A percentile compares a stretch with the other conserved stretches of the same genome.
phyloP scores from a whole-genome alignment of 2,888 invertebrate species.

The Argyra leucocephala region DNA sequence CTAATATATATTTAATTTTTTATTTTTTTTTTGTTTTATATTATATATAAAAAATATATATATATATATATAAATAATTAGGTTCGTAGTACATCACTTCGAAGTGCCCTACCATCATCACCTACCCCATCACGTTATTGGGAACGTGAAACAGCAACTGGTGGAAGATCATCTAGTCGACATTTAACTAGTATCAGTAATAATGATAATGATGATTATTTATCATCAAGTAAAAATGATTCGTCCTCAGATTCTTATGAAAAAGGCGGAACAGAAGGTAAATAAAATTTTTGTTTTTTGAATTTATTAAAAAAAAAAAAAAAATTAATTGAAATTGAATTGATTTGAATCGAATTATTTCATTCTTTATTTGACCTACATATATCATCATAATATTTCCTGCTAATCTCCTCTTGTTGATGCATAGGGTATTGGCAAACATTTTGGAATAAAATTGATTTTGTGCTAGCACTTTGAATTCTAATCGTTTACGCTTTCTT shows the following conservation, averaged over 20 bases:
- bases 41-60: background rate
- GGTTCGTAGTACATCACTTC: slow-evolving; percentile 34
- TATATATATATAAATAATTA: slow-evolving; percentile 21
- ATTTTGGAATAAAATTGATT: too few species aligned
- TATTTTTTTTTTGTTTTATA: background rate
- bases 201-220: slow-evolving; percentile 22
- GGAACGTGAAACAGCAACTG: slow-evolving; percentile 34
- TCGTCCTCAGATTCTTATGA: slow-evolving; percentile 34
- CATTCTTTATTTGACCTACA: too few species aligned
- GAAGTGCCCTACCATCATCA: slow-evolving; percentile 39
- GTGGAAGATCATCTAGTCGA: slow-evolving; percentile 29
- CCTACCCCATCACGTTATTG: slow-evolving; percentile 38
- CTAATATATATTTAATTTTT: too few species aligned
- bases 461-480: too few species aligned
- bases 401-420: too few species aligned
- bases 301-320: too few species aligned
- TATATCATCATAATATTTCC: too few species aligned
- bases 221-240: slow-evolving; percentile 32
- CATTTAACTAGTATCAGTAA: slow-evolving; percentile 23
- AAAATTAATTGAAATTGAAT: too few species aligned
- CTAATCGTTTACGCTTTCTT: too few species aligned
- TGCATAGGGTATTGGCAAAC: too few species aligned
- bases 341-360: too few species aligned
- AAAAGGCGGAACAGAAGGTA: slow-evolving; percentile 35
- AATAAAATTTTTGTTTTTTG: slow-evolving; percentile 15